Evolutionary conservation across 2,113 vertebrate genomes (phyloP).

Genomic region (Microcebus griseorufus): DNA sequence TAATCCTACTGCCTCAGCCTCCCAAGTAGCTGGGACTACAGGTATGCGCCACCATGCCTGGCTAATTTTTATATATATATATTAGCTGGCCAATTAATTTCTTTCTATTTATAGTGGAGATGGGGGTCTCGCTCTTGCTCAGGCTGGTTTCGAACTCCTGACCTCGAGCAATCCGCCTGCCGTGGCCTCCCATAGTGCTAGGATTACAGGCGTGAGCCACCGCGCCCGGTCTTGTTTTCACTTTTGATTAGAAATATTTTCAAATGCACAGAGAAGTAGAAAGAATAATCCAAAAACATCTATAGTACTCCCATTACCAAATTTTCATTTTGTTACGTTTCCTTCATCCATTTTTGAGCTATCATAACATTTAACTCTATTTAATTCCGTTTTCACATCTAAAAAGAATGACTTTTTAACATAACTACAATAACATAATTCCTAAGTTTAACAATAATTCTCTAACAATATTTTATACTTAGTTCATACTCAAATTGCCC

Average conservation of each 20-base stretch:
- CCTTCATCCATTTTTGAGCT: conserved; percentile 19
- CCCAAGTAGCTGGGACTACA: too few species aligned
- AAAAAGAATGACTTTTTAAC: not conserved
- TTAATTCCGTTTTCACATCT: not conserved
- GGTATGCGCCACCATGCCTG: too few species aligned
- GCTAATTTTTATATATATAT: too few species aligned
- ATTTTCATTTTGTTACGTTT: conserved; percentile 20
- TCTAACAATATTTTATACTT: not conserved
- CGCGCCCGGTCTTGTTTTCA: not conserved
- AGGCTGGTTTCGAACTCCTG: too few species aligned
- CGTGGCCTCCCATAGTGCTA: too few species aligned
- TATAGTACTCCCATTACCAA: not conserved
- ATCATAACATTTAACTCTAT: not conserved
- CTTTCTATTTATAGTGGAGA: too few species aligned
- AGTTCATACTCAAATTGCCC: not conserved
- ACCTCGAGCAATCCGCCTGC: too few species aligned
- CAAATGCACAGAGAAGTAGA: conserved; percentile 1
- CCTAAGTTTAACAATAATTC: conserved; percentile 9
- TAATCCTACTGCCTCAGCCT: too few species aligned
- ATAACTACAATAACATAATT: not conserved
- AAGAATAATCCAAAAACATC: not conserved
- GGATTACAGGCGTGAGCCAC: too few species aligned
- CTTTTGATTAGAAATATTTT: conserved; percentile 14
- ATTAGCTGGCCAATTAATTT: too few species aligned
- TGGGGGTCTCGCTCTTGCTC: too few species aligned